These are phyloP conservation scores for Diplosoma virens DNA, from an alignment of 23 tunicate genomes.

Conservation along the genomic window DNA sequence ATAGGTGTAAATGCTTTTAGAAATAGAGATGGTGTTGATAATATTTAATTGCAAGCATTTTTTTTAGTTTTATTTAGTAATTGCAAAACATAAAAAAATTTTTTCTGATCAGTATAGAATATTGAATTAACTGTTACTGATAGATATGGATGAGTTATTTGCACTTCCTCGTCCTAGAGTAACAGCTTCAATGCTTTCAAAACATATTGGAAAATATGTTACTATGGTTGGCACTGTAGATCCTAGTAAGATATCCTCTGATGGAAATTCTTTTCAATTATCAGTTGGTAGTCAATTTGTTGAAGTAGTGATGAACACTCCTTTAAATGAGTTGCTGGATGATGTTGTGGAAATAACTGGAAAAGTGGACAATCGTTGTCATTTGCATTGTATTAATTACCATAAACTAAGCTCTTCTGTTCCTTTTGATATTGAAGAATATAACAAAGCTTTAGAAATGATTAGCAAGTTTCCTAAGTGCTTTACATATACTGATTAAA, in stretches of 20 bases:
- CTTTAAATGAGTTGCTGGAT: slow-evolving; percentile 47
- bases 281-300: slow-evolving; percentile 12
- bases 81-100: too few relatives aligned
- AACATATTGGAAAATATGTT: slow-evolving; percentile 41
- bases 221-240: slow-evolving; percentile 56
- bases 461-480: slow-evolving; percentile 14
- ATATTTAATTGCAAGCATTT: too few relatives aligned
- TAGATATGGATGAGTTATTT: slow-evolving; percentile 39
- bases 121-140: too few relatives aligned
- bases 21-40: too few relatives aligned
- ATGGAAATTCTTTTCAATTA: slow-evolving; percentile 58
- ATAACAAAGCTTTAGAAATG: slow-evolving; percentile 24
- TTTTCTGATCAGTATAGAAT: too few relatives aligned
- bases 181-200: slow-evolving; percentile 45
- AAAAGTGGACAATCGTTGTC: slow-evolving; percentile 33
- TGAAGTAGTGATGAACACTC: slow-evolving; percentile 34
- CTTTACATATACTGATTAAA: not conserved
- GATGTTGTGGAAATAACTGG: slow-evolving; percentile 57
- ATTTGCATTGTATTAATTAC: slow-evolving; percentile 31
- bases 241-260: slow-evolving; percentile 36
- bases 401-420: slow-evolving; percentile 24
- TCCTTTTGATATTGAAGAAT: slow-evolving; percentile 23
- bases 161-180: slow-evolving; percentile 43
- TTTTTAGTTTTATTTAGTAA: too few relatives aligned
- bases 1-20: too few relatives aligned